Conservation (phyloP, 2,113 vertebrate genomes). For the Brachyistius frenatus region DNA sequence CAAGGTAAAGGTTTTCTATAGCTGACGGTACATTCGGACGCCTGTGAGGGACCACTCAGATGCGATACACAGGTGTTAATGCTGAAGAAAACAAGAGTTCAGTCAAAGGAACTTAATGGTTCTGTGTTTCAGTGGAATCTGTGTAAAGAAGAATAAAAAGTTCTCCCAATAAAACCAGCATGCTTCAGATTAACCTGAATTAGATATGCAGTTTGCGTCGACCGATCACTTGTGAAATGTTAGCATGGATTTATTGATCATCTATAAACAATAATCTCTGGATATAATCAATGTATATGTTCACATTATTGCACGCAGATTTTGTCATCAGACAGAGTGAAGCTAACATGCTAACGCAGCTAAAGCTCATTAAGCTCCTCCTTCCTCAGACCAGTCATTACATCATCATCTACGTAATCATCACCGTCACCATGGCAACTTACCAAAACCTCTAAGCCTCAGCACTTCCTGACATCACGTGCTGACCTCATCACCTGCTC, state of each 20-base stretch:
- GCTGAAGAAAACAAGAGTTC: background rate
- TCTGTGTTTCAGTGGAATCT: constrained; percentile 18
- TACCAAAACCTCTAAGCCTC: constrained; percentile 38
- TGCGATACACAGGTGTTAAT: constrained; percentile 3
- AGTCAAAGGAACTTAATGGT: background rate
- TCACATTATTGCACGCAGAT: constrained; percentile 56
- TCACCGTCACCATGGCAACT: constrained; percentile 34
- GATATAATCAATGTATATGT: constrained; percentile 11
- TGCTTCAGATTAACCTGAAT: background rate
- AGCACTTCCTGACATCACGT: constrained; percentile 24
- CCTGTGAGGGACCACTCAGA: background rate
- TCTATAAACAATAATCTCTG: background rate
- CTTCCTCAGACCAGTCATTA: background rate
- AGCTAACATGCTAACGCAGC: constrained; percentile 35
- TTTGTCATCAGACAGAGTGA: constrained; percentile 15
- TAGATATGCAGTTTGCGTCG: background rate
- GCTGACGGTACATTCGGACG: background rate
- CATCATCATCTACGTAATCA: constrained; percentile 34
- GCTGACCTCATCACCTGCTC: constrained; percentile 26
- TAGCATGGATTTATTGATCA: constrained; percentile 2
- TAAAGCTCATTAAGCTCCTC: constrained; percentile 19
- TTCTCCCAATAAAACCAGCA: constrained; percentile 28
- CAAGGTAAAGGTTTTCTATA: background rate
- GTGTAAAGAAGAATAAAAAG: background rate
- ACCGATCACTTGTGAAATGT: constrained; percentile 41